Evolutionary conservation across 2,888 invertebrate genomes (phyloP).

Genomic region (Rhimphoctona megacephalus): DNA sequence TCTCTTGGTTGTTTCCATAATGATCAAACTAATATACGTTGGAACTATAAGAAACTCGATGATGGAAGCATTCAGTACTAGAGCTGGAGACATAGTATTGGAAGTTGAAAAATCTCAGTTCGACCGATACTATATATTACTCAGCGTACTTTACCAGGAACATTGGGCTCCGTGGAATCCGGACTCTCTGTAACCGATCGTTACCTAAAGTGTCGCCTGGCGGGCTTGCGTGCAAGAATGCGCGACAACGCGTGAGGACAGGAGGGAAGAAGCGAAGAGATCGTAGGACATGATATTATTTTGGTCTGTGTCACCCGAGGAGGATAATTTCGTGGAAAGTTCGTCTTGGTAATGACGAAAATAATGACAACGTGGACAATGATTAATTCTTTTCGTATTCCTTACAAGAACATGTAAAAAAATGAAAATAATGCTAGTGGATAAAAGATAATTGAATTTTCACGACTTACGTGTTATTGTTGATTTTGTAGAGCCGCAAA

Average conservation of each 20-base stretch:
- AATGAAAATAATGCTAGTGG: constrained; percentile 30
- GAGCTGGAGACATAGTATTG: constrained; percentile 46
- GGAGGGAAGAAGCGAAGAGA: constrained; percentile 38
- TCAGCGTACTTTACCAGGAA: constrained; percentile 65
- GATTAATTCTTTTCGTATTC: constrained; percentile 22
- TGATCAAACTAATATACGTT: too few relatives aligned
- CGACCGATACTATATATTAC: constrained; percentile 33
- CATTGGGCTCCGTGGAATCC: constrained; percentile 64
- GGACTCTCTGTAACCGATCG: constrained; percentile 78
- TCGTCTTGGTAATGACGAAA: constrained; percentile 58
- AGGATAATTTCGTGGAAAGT: constrained; percentile 82
- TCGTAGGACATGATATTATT: constrained; percentile 63
- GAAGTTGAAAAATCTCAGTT: constrained; percentile 40
- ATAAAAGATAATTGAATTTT: constrained; percentile 48
- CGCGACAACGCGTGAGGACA: constrained; percentile 66
- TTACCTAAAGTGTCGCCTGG: constrained; percentile 84
- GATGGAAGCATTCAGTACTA: constrained; percentile 45
- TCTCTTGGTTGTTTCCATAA: too few relatives aligned
- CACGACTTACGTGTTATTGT: constrained; percentile 31
- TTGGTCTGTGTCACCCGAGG: constrained; percentile 82
- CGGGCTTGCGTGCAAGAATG: constrained; percentile 84
- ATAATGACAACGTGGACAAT: constrained; percentile 36
- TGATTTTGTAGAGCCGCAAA: constrained; percentile 29
- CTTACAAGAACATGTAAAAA: constrained; percentile 2
- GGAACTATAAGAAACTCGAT: constrained; percentile 1